Evolutionary conservation across 2,888 invertebrate genomes (phyloP).

Genomic region (Meiosimyza decipiens): DNA sequence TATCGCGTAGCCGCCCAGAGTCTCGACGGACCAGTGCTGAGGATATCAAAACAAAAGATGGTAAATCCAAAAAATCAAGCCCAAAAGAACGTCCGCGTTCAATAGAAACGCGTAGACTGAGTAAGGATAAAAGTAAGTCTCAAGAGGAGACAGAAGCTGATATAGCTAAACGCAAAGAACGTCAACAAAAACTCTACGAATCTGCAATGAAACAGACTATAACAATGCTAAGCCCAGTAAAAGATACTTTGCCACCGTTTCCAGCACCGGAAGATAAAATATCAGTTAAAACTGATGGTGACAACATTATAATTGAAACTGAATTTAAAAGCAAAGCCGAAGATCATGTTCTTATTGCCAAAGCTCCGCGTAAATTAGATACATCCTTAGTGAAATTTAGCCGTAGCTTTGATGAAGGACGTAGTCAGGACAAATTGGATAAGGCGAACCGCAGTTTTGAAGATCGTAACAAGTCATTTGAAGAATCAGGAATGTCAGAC

Average conservation of each 20-base stretch:
- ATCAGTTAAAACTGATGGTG: conserved; percentile 77
- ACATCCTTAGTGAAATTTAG: conserved; percentile 72
- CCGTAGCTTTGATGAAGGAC: conserved; percentile 74
- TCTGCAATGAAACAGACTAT: conserved; percentile 81
- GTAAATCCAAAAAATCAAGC: conserved; percentile 67
- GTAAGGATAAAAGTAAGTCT: conserved; percentile 75
- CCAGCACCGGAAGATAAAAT: conserved; percentile 81
- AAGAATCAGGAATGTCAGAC: conserved; percentile 73
- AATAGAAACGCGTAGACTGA: conserved; percentile 69
- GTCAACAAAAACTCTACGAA: conserved; percentile 81
- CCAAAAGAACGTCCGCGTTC: conserved; percentile 78
- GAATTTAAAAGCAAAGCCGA: conserved; percentile 80
- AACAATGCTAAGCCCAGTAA: conserved; percentile 79
- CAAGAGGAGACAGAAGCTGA: conserved; percentile 80
- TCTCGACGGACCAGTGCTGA: conserved; percentile 71
- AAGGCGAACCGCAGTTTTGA: conserved; percentile 75
- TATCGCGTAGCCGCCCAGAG: conserved; percentile 58
- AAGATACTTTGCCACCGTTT: conserved; percentile 77
- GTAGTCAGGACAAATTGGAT: conserved; percentile 69
- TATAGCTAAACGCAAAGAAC: conserved; percentile 76
- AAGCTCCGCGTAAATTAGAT: conserved; percentile 79
- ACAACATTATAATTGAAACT: conserved; percentile 76
- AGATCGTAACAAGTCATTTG: conserved; percentile 73
- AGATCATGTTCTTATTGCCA: conserved; percentile 81
- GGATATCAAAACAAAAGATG: conserved; percentile 55